Base-by-base conservation (phyloP, 2,113 vertebrate genomes). In the Carassius carassius region DNA sequence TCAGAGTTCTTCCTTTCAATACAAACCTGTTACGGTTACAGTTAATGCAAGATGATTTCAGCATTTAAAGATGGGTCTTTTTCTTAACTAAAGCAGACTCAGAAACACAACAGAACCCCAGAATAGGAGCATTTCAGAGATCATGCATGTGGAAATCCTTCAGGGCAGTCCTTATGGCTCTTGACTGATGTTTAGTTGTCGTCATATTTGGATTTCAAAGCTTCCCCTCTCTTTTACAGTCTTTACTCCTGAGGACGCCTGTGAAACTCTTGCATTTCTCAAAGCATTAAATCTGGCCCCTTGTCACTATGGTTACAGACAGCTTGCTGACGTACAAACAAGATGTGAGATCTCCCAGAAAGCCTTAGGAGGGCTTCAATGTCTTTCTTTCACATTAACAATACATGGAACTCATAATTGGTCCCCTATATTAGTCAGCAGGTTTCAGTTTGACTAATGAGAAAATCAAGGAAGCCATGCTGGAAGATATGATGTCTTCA, bases 331-430 rank as follows among this genome's bases (percentile, higher is more conserved):
- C 10, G 16, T 47, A 21, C 54, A 21, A 75, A 76, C 60, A 29
- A 32, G 49, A 47, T 10, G 0, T 11, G 19, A 54, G 51, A 72
- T 78, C 56, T 86, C 65, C 74, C 75, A 75, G 83, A 83, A 76
- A 85, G 51, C 69, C 76, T 58, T 47, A 65, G 69, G 70, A 78
- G 84, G 67, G 51, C 81, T 60, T 54, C 83, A 73, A 58, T 78
- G 81, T 89, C 81, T 73, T 81, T 70, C 67, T 82, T 79, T 49
- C 41, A 77, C 81, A 86, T 89, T 89, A 89, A 78, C 51, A 81
- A 83, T 85, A 87, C 78, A 84, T 84, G 86, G 78, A 89, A 85
- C 81, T 89, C 88, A 84, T 87, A 87, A 84, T 77, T 78, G 78
- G 17, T 16, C 29, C 74, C 44, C 77, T 56, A 63, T n/a, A 60